Percentiles rank a stretch among this genome's conserved stretches.
Evolutionary conservation across 2,113 vertebrate species (phyloP).

Genomic region (Rhabdornis inornatus): DNA sequence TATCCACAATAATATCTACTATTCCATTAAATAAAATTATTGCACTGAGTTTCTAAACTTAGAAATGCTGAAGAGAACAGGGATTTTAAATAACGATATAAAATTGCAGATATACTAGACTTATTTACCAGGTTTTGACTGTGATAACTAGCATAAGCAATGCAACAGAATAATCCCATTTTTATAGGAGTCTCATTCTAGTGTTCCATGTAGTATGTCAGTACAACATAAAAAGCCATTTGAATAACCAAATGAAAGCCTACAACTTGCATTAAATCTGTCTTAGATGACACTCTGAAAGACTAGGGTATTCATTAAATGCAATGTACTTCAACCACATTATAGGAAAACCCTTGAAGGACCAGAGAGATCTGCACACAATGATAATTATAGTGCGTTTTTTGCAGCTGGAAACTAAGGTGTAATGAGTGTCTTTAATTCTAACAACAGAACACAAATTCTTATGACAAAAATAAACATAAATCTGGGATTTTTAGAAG

Average conservation of each 20-base stretch:
- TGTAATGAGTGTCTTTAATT: neutral
- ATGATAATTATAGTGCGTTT: neutral
- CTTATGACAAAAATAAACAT: constrained; percentile 24
- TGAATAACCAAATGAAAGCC: neutral
- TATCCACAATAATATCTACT: neutral
- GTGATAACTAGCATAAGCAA: neutral
- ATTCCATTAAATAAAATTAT: neutral
- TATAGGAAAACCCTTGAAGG: neutral
- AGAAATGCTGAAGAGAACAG: neutral
- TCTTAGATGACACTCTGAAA: neutral
- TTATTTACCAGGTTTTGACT: neutral
- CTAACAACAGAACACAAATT: neutral
- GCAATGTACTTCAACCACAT: neutral
- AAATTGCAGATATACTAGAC: neutral
- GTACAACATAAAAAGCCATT: neutral
- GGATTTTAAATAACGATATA: neutral
- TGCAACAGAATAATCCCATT: neutral
- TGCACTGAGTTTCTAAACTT: neutral
- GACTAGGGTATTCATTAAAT: neutral
- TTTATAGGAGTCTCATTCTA: neutral
- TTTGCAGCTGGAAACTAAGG: neutral
- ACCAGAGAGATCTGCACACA: neutral
- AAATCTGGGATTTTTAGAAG: constrained; percentile 1
- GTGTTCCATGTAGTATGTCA: neutral
- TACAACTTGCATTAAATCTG: neutral